Conservation (phyloP, 2,888 invertebrate genomes). For the Leptinotarsa tumamoca region DNA sequence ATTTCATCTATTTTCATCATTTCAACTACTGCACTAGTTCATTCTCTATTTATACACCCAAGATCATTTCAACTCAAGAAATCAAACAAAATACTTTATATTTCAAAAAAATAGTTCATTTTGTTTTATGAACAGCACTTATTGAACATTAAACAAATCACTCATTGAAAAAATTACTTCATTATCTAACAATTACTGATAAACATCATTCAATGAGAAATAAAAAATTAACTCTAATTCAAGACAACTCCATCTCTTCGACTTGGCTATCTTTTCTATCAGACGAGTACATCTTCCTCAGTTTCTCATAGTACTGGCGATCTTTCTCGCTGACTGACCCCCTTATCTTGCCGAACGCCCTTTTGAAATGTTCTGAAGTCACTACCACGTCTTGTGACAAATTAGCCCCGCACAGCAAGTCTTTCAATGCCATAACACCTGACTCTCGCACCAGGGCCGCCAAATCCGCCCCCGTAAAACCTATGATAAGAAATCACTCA, state of each 20-base stretch:
- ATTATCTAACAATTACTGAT: slow-evolving; percentile 6
- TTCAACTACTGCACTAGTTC: too few relatives aligned
- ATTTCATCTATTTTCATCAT: too few relatives aligned
- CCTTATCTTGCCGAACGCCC: slow-evolving; percentile 82
- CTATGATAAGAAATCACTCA: neutral
- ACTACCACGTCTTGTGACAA: slow-evolving; percentile 68
- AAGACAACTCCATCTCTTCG: slow-evolving; percentile 46
- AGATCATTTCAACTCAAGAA: neutral
- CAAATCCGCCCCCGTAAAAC: slow-evolving; percentile 95
- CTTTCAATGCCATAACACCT: slow-evolving; percentile 82
- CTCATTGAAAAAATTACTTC: slow-evolving; percentile 17
- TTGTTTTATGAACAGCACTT: slow-evolving; percentile 16
- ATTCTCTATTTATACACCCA: neutral
- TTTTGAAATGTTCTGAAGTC: slow-evolving; percentile 78
- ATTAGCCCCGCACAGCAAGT: slow-evolving; percentile 71
- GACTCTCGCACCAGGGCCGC: slow-evolving; percentile 91
- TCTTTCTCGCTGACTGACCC: slow-evolving; percentile 90
- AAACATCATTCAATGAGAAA: slow-evolving; percentile 4
- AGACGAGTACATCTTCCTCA: slow-evolving; percentile 76
- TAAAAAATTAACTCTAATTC: slow-evolving; percentile 25
- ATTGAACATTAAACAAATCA: slow-evolving; percentile 23
- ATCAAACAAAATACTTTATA: slow-evolving; percentile 2
- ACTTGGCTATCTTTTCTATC: slow-evolving; percentile 61
- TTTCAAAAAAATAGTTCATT: slow-evolving; percentile 33
- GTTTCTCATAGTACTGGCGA: slow-evolving; percentile 80